Percentiles rank a stretch among this genome's conserved stretches.
phyloP scores from a whole-genome alignment of 2,113 vertebrate genomes.

The Suncus etruscus region DNA sequence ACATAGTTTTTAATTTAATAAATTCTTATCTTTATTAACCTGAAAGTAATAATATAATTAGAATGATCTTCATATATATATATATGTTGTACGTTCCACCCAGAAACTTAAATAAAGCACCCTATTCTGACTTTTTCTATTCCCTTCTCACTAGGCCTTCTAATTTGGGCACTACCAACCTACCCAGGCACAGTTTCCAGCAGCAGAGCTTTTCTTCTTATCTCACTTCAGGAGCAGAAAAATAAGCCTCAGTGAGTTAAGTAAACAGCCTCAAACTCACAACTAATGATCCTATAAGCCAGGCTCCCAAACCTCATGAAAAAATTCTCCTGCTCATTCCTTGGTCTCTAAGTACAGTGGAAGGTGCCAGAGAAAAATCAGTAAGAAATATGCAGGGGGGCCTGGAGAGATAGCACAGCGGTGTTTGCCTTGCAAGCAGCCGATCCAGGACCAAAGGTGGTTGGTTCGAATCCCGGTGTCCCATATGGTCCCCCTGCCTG shows the following conservation, averaged over 20 bases:
- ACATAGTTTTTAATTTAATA: background rate
- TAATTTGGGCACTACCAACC: background rate
- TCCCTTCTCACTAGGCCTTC: background rate
- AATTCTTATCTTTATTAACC: background rate
- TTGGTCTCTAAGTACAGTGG: background rate
- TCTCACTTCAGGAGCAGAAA: background rate
- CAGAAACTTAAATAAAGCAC: background rate
- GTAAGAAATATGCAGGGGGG: background rate
- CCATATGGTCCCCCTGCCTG: no score
- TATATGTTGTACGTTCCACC: no score
- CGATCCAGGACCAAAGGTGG: no score
- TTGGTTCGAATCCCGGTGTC: no score
- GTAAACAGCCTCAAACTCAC: background rate
- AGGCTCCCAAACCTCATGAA: background rate
- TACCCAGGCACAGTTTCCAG: background rate
- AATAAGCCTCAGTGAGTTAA: background rate
- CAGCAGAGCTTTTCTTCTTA: background rate
- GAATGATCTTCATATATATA: no score
- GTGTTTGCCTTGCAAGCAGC: no score
- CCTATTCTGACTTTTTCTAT: background rate
- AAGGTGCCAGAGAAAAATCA: fast-evolving
- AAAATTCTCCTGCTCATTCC: background rate
- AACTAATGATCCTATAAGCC: background rate
- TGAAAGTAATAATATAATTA: background rate
- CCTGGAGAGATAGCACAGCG: no score